Evolutionary conservation across 2,797 vertebrate species (phyloP).

Genomic region (Xyrichtys novacula): DNA sequence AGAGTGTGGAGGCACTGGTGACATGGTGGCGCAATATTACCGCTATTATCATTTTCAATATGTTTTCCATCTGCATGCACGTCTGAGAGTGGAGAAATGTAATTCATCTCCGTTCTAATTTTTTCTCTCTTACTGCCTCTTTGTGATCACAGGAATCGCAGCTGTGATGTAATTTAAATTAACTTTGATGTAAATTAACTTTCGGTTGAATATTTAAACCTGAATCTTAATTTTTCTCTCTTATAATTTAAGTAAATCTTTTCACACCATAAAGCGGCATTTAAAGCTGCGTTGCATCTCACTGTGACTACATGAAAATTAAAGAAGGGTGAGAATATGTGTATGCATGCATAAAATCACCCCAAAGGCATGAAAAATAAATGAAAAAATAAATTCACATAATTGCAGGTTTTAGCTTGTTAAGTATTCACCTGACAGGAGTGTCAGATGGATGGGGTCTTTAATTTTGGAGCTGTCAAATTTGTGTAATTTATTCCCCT

Average conservation of each 20-base stretch:
- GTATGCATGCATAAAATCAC: conserved; percentile 7
- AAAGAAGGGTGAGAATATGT: neutral
- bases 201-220: neutral
- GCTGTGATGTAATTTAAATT: neutral
- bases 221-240: neutral
- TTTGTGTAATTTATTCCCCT: conserved; percentile 72
- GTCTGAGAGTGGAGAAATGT: conserved; percentile 18
- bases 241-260: neutral
- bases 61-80: conserved; percentile 52
- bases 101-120: conserved; percentile 32
- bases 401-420: conserved; percentile 52
- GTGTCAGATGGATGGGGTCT: conserved; percentile 45
- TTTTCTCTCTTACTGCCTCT: neutral
- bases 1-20: conserved; percentile 63
- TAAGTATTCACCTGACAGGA: conserved; percentile 56
- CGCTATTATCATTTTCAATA: conserved; percentile 62
- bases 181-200: too few species aligned
- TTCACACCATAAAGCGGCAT: neutral
- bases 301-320: neutral
- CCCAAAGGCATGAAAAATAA: neutral
- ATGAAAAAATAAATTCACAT: conserved; percentile 22
- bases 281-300: neutral
- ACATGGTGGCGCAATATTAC: conserved; percentile 65
- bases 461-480: conserved; percentile 65
- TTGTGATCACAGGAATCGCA: conserved; percentile 17